Evolutionary conservation across 2,888 invertebrate species (phyloP).

Genomic region (Xanthia icteritia): DNA sequence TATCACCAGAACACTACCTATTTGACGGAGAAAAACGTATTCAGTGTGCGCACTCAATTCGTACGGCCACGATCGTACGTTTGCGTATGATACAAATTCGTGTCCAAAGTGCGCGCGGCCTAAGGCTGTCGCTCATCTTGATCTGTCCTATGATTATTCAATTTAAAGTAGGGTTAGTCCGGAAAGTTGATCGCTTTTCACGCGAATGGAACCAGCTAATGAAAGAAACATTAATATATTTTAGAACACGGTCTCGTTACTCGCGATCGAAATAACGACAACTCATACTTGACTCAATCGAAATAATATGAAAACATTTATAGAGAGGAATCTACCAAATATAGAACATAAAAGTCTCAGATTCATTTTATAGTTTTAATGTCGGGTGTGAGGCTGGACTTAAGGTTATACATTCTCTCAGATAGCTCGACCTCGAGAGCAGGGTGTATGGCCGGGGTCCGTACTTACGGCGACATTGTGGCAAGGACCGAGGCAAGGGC

Average conservation of each 20-base stretch:
- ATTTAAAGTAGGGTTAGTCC: neutral
- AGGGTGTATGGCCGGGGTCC: slow-evolving; percentile 79
- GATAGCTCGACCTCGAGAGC: slow-evolving; percentile 70
- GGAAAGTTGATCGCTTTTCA: neutral
- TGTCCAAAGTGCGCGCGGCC: too few species aligned
- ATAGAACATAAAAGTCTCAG: slow-evolving; percentile 17
- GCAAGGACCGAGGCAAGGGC: slow-evolving; percentile 86
- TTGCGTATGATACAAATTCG: too few species aligned
- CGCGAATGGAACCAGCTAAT: neutral
- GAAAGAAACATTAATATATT: slow-evolving; percentile 14
- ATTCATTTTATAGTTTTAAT: slow-evolving; percentile 15
- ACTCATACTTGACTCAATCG: slow-evolving; percentile 11
- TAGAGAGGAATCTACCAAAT: slow-evolving; percentile 6
- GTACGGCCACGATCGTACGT: too few species aligned
- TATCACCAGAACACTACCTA: too few species aligned
- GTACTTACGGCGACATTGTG: slow-evolving; percentile 82
- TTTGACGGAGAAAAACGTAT: too few species aligned
- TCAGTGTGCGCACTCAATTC: too few species aligned
- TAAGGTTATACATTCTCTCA: slow-evolving; percentile 83
- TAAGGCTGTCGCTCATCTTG: neutral
- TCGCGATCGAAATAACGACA: slow-evolving; percentile 11
- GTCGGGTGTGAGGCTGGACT: slow-evolving; percentile 64
- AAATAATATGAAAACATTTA: slow-evolving; percentile 10
- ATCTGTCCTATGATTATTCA: neutral
- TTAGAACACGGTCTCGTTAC: neutral